Percentiles rank a stretch among this genome's conserved stretches.
Evolutionary conservation across 1,140 invertebrate species (phyloP).

Genomic region (Pollicipes pollicipes): DNA sequence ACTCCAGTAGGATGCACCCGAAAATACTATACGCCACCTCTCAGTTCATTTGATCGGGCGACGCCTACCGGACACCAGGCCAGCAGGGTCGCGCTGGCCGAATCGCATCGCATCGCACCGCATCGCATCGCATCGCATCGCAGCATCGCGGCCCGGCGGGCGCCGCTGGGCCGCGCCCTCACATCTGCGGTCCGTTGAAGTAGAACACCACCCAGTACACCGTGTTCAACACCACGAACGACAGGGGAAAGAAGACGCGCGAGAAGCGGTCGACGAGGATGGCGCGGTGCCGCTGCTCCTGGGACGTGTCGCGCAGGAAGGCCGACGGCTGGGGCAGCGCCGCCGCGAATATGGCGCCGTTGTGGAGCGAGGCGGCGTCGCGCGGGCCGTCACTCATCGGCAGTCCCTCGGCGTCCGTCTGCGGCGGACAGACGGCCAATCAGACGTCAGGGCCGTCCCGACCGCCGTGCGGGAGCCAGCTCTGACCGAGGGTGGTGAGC

Average conservation of each 20-base stretch:
- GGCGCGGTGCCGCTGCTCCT: conserved; percentile 33
- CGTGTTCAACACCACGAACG: conserved; percentile 64
- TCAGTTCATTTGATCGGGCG: not conserved
- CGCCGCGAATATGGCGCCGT: not conserved
- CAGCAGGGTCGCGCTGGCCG: too few species aligned
- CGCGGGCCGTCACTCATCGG: not conserved
- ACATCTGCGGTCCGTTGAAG: conserved; percentile 32
- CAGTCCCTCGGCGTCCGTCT: not conserved
- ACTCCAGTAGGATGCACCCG: too few species aligned
- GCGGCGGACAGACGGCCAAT: not conserved
- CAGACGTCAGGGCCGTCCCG: too few species aligned
- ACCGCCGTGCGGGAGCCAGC: too few species aligned
- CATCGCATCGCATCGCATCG: too few species aligned
- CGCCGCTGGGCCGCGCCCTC: too few species aligned
- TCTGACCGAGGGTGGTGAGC: too few species aligned
- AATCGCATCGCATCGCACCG: not conserved
- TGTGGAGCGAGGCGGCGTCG: not conserved
- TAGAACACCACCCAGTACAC: conserved; percentile 73
- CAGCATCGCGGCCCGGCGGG: too few species aligned
- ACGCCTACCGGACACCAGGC: not conserved
- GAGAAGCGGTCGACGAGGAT: conserved; percentile 71
- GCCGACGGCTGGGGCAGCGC: not conserved
- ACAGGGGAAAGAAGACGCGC: conserved; percentile 63
- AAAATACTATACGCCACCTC: not conserved
- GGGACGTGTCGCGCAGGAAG: not conserved